A percentile compares a stretch with the other conserved stretches of the same genome.
Evolutionary conservation across 2,888 invertebrate genomes (phyloP).

Genomic region (Andricus curvator): DNA sequence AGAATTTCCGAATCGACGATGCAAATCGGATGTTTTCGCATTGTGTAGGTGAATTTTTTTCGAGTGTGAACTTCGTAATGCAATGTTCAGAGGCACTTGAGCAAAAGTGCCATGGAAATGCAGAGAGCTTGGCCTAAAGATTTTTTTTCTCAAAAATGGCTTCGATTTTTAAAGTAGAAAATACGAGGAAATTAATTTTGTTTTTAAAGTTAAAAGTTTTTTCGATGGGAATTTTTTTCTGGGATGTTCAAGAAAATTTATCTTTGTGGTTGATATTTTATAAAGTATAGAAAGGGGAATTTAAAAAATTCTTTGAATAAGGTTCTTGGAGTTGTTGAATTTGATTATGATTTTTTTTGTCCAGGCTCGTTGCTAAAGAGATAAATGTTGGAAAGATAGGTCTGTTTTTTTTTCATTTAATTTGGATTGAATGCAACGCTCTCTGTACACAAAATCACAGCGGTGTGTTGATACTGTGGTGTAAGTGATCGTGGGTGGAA

Average conservation of each 20-base stretch:
- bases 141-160: not conserved
- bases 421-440: conserved; percentile 27
- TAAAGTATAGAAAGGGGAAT: not conserved
- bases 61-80: conserved; percentile 1
- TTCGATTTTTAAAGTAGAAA: not conserved
- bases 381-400: not conserved
- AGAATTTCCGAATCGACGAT: not conserved
- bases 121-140: not conserved
- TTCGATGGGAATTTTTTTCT: not conserved
- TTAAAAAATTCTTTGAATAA: not conserved
- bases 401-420: not conserved
- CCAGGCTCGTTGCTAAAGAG: not conserved
- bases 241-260: no score
- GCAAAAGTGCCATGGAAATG: not conserved
- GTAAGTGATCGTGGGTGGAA: conserved; percentile 66
- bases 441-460: conserved; percentile 30
- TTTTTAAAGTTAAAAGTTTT: not conserved
- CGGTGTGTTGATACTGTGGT: conserved; percentile 58
- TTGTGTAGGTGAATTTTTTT: not conserved
- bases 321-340: not conserved
- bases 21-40: not conserved
- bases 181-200: not conserved
- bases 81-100: conserved; percentile 1
- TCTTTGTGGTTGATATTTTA: no score
- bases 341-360: not conserved